Base-by-base conservation (phyloP, 2,888 invertebrate species). In the Torymus tubicola region DNA sequence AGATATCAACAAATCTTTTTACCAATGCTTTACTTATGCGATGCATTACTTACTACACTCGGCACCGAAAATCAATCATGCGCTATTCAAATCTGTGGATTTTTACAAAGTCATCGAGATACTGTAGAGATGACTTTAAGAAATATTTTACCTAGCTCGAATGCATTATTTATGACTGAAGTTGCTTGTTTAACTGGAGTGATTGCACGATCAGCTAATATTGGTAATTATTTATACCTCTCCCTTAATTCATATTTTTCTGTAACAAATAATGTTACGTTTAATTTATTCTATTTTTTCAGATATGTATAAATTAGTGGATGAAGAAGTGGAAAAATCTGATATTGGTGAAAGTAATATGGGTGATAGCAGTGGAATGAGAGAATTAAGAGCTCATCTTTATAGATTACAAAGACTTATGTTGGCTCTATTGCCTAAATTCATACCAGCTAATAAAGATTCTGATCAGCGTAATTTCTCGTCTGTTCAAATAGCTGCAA, bases 1-100 rank as follows among this genome's bases (percentile, higher is more conserved):
- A 93, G 97, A 67, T 98, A 96, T 91, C 94, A 96, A 64, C 96
- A 96, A 88, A 94, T 98, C 69, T 92, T 97, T 83, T 93, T 96
- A 74, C 97, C 98, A 0, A 95, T 96, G 21, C 91, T 98, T 81
- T 93, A 95, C 83, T 92, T 98, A 16, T 97, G 96, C 88, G 95
- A 96, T 88, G 94, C 96, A 13, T 91, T 98, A 65, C 92, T 98
- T 24, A 96, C 96, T 0, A 95, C 97, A 0, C 92, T 98, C 69
- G 97, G 97, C 50, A 93, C 95, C 0, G 95, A 96, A 85, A 97
- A 98, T 92, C 94, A 95, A 90, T 95, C 96, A 73, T 96, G 96
- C 69, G 94, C 96, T 14, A 92, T 94, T 11, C 97, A 97, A 92
- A 94, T 97, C 69, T 93, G 96, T 86, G 94, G 95, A 85, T 95